Evolutionary conservation across 2,113 vertebrate genomes (phyloP).

Genomic region (Geococcyx californianus): DNA sequence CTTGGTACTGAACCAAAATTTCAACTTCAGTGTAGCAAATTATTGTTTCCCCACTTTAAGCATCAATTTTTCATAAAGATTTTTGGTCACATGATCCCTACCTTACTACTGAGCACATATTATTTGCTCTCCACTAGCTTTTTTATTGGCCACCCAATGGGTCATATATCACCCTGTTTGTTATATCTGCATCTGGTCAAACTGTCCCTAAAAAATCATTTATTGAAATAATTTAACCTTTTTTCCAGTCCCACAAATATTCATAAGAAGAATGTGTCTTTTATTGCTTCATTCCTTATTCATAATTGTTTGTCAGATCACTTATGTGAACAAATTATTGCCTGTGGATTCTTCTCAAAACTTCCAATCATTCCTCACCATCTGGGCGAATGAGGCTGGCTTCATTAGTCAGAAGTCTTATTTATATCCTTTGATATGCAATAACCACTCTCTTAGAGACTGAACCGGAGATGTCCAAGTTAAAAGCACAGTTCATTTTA

Average conservation of each 20-base stretch:
- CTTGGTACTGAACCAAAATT: background rate
- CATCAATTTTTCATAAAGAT: background rate
- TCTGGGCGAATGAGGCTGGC: background rate
- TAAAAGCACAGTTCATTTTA: background rate
- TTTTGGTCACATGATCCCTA: background rate
- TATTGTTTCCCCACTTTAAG: background rate
- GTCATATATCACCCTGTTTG: background rate
- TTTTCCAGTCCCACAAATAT: background rate
- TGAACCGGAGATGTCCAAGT: background rate
- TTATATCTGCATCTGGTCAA: conserved; percentile 1
- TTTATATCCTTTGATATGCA: background rate
- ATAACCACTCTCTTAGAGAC: background rate
- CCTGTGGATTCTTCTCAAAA: conserved; percentile 9
- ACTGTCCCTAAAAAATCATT: background rate
- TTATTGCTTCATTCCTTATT: conserved; percentile 52
- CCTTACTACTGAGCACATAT: background rate
- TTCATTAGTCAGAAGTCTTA: conserved; percentile 30
- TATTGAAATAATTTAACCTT: background rate
- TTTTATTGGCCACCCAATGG: background rate
- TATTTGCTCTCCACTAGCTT: background rate
- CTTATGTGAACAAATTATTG: conserved; percentile 40
- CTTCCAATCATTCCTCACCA: conserved; percentile 37
- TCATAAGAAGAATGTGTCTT: conserved; percentile 14
- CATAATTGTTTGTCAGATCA: conserved; percentile 48
- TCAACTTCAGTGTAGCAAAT: background rate